Conservation (phyloP, 2,113 vertebrate genomes). For the Trachemys scripta region DNA sequence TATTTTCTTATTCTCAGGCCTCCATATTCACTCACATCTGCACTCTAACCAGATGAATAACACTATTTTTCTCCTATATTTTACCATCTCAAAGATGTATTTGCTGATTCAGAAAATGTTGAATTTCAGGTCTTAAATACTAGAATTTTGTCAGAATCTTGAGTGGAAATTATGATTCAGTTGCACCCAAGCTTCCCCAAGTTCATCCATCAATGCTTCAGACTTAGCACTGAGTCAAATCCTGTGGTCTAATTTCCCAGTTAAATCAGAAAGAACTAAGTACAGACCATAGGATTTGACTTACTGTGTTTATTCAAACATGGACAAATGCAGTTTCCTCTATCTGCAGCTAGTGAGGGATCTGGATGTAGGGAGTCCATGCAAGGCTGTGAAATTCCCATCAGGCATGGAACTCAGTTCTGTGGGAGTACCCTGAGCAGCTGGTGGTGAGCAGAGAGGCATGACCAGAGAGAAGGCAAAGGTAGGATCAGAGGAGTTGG, state of each 20-base stretch:
- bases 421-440: not conserved
- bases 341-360: not conserved
- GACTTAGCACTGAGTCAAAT: not conserved
- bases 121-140: not conserved
- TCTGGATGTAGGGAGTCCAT: not conserved
- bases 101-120: not conserved
- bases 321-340: not conserved
- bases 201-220: not conserved
- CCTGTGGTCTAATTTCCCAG: not conserved
- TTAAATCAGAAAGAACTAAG: not conserved
- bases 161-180: not conserved
- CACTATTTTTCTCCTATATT: accelerated
- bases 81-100: not conserved
- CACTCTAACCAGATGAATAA: not conserved
- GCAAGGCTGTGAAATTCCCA: not conserved
- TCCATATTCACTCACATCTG: not conserved
- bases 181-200: not conserved
- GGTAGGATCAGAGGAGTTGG: not conserved
- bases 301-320: not conserved
- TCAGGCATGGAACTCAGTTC: not conserved
- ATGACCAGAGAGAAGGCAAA: not conserved
- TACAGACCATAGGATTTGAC: not conserved
- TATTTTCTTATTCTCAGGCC: not conserved
- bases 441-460: not conserved
- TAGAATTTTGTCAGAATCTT: not conserved